Evolutionary conservation across 2,113 vertebrate species (phyloP).

Genomic region (Lasiurus cinereus): DNA sequence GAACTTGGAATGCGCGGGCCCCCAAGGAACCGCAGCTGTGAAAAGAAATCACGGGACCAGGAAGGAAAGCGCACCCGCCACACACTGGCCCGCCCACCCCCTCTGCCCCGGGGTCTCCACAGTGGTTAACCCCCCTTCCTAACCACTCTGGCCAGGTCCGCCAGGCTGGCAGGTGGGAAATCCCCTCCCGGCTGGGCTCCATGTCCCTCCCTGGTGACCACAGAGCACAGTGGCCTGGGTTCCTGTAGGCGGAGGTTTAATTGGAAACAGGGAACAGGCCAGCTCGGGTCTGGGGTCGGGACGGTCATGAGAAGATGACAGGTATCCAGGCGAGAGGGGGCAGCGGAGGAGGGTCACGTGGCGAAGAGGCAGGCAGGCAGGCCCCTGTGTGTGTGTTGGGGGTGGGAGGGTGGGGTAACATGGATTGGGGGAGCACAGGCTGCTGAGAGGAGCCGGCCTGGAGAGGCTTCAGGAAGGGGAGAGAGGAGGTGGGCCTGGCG

Average conservation of each 20-base stretch:
- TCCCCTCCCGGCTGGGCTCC: conserved; percentile 38
- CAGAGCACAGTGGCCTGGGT: conserved; percentile 69
- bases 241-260: conserved; percentile 79
- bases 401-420: conserved; percentile 20
- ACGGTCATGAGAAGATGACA: conserved; percentile 81
- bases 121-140: conserved; percentile 33
- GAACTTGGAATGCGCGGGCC: conserved; percentile 85
- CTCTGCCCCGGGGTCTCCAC: conserved; percentile 63
- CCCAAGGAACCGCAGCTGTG: conserved; percentile 81
- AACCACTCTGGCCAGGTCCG: conserved; percentile 52
- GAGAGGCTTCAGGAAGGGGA: background rate
- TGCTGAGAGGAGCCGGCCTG: conserved; percentile 12
- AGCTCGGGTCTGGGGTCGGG: conserved; percentile 68
- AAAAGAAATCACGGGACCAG: conserved; percentile 71
- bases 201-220: conserved; percentile 74
- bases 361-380: background rate
- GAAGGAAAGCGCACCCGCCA: conserved; percentile 55
- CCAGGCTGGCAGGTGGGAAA: conserved; percentile 77
- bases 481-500: no score
- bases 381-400: conserved; percentile 5
- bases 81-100: conserved; percentile 62
- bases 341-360: background rate
- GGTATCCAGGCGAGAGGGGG: background rate
- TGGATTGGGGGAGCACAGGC: conserved; percentile 19
- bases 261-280: conserved; percentile 84